Base-by-base conservation (phyloP, 1,140 invertebrate genomes). In the Ooceraea biroi region DNA sequence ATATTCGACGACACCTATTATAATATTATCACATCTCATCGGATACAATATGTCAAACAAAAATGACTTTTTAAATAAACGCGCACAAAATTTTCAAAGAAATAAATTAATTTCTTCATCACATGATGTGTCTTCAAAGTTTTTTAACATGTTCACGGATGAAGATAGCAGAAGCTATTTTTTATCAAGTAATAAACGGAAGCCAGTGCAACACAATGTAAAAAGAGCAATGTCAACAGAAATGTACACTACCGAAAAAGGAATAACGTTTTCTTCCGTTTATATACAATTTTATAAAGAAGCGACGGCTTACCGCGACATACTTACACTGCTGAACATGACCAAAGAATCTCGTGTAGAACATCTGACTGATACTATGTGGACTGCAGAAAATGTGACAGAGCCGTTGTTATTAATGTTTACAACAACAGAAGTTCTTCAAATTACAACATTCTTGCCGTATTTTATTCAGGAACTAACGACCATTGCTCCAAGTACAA, bases 241-340 rank as follows among this genome's bases (percentile, higher is more conserved):
- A 69, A 57, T 22, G 17, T 44, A 52, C 17, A 0, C 0, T 50
- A 19, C 41, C 5, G 73, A 17, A 12, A 25, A 36, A 36, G 27
- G 50, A 11, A 66, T 48, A 5, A 12, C 46, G 50, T 3, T 17
- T 30, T 25, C 4, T 30, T 7, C 57, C 2, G 11, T 41, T 14
- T 63, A 78, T 27, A 30, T 48, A 22, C 61, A 68, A 55, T 44
- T 41, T 27, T n/a, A 69, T 1, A 44, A 11, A 5, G 63, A 78
- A 78, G 41, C 4, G 8, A 69, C 76, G 7, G 50, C 65, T 57
- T 71, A 71, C 7, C 17, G 19, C 1, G 36, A 71, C 8, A 12
- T 80, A 44, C 22, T 69, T n/a, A 7, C 0, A 30, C 19, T 71
- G 22, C 44, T 80, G 12, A 17, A 17, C 2, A 52, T 41, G 19